Conservation (phyloP, 2,113 vertebrate species). For the Tetrax tetrax region DNA sequence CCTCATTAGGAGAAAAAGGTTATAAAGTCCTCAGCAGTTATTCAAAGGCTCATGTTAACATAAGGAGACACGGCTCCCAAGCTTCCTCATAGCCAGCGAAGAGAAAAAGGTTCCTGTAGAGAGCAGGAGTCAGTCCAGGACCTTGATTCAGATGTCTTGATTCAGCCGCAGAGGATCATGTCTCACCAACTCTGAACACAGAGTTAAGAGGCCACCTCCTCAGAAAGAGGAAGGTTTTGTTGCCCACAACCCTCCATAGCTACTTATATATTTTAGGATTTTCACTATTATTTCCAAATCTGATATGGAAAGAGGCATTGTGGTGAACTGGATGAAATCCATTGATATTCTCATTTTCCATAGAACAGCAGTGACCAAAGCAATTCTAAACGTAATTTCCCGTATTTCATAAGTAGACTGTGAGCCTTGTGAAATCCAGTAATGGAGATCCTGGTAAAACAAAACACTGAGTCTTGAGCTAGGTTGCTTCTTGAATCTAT, state of each 20-base stretch:
- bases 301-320: background rate
- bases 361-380: background rate
- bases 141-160: background rate
- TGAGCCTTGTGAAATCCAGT: background rate
- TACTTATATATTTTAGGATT: background rate
- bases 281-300: background rate
- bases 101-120: background rate
- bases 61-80: background rate
- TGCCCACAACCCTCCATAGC: background rate
- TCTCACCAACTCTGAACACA: background rate
- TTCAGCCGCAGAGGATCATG: background rate
- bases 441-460: background rate
- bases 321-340: background rate
- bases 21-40: conserved; percentile 14
- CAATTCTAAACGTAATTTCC: background rate
- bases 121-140: background rate
- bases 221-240: background rate
- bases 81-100: background rate
- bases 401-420: background rate
- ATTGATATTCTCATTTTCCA: rapidly evolving
- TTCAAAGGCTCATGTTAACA: background rate
- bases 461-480: background rate
- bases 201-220: background rate
- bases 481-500: background rate
- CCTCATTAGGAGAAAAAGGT: conserved; percentile 27